A percentile compares a stretch with the other conserved stretches of the same genome.
Conservation (phyloP, 2,113 vertebrate species). For the Ahaetulla prasina region DNA sequence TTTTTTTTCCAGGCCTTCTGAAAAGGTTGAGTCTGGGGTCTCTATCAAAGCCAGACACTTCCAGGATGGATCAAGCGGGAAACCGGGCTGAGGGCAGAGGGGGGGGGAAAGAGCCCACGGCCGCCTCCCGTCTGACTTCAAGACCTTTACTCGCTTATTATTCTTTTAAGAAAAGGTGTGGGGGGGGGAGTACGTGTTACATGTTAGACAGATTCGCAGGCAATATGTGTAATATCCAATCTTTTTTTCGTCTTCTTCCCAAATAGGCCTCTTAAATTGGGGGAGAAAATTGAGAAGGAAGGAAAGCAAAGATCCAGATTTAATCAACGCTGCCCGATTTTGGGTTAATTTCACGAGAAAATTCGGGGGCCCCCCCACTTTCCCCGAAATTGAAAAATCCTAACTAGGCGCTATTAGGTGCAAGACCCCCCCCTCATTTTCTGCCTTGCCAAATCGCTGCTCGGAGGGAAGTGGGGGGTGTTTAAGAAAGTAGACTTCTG, state of each 20-base stretch:
- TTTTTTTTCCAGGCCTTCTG: slow-evolving; percentile 42
- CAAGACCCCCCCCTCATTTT: neutral
- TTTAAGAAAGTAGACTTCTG: too few species aligned
- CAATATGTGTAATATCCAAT: neutral
- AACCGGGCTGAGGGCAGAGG: neutral
- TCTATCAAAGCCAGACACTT: slow-evolving; percentile 33
- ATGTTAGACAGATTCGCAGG: neutral
- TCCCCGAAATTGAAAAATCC: neutral
- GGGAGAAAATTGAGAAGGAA: neutral
- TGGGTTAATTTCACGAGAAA: neutral
- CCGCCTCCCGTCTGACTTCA: neutral
- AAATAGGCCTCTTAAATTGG: neutral
- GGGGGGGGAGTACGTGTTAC: neutral
- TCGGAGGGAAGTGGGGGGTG: neutral
- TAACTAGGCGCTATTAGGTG: neutral
- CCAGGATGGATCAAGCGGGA: neutral
- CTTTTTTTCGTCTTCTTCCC: neutral
- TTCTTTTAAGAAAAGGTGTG: neutral
- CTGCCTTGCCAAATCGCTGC: neutral
- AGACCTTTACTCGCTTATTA: neutral
- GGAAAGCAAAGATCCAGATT: neutral
- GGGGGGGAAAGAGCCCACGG: neutral
- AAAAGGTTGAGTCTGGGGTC: slow-evolving; percentile 55
- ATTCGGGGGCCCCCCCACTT: neutral
- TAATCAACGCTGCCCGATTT: neutral